Evolutionary conservation across 2,888 invertebrate species (phyloP), one percentile per base, ranked within the genome.

Genomic region (Nomada hirtipes): DNA sequence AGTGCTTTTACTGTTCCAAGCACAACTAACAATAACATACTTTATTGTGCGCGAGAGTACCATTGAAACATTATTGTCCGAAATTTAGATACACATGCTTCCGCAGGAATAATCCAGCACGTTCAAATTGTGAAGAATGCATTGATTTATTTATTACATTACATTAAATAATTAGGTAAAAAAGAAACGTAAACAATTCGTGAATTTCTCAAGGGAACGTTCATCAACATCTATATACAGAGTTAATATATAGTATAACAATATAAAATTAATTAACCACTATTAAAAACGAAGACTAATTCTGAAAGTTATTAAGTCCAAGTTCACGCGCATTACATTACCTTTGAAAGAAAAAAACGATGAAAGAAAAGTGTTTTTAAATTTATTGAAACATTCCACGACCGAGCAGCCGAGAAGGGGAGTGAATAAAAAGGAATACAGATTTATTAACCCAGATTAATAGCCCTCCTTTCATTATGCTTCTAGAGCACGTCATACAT

Each of bases 401-500:
- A 50, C 23, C 20, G 10, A 50, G 10, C 3, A 36, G 15, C 15
- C 15, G 36, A 36, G 9, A 13, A 44, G 26, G 11, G 20, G 20
- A 36, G 23, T 36, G 36, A 47, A 20, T 29, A 18, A 55, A 23
- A 29, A 29, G 23, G n/a, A 26, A 4, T 15, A 2, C 29, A 52
- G 42, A 65, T 78, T 50, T 26, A 47, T 68, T 42, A 50, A 3
- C 15, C 13, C 3, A 65, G 52, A 64, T 64, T 53, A 57, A 60
- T 44, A 44, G 10, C 15, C 23, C 52, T 36, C 13, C 55, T 44
- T n/a, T 13, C 18, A n/a, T 26, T 26, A n/a, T 26, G 2, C 18
- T 63, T 18, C 29, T 23, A 23, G 15, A 42, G 59, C 57, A 44
- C 65, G n/a, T 74, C 60, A 53, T 53, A 64, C n/a, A 60, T 64